Base-by-base conservation (phyloP, 1,140 invertebrate genomes). In the Pararge aegeria region DNA sequence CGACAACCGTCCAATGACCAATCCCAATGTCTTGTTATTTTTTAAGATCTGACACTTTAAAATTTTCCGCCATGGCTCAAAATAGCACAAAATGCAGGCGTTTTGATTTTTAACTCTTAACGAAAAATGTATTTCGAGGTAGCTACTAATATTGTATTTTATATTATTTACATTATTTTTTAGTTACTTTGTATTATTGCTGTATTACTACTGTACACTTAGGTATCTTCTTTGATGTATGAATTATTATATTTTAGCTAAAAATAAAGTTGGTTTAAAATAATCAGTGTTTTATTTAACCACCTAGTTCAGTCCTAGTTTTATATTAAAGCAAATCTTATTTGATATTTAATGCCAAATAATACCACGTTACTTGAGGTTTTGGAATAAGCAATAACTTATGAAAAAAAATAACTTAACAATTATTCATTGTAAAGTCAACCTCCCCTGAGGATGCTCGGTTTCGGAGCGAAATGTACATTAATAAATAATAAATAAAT, bases 221-320 rank as follows among this genome's bases (percentile, higher is more conserved):
- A 87, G 78, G 65, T 69, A 76, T 77, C 83, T 85, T 84, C 84
- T 86, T 87, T 89, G 81, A 89, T 89, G 86, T 89, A 86, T 89
- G 84, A 79, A 89, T 89, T 87, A 89, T 89, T 89, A 89, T 87
- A 89, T 89, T 87, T 87, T 89, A 89, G 86, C 84, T 89, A 89
- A 89, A 87, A 89, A 89, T 87, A 89, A 87, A 89, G 86, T 89
- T 87, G 86, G 81, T 89, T 87, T 89, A 86, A 86, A 88, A 80
- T 55, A 48, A 70, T 50, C 54, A 37, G 54, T 80, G 79, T 81
- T 81, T 85, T 64, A 81, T 77, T 83, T 73, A 0, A 24, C 16
- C 10, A 12, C 38, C 13, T 16, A 1, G 6, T 42, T 6, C n/a
- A n/a, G n/a, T n/a, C n/a, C n/a, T n/a, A n/a, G n/a, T n/a, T n/a